Conservation (phyloP, 2,888 invertebrate species). For the Azorinus chamasolen region DNA sequence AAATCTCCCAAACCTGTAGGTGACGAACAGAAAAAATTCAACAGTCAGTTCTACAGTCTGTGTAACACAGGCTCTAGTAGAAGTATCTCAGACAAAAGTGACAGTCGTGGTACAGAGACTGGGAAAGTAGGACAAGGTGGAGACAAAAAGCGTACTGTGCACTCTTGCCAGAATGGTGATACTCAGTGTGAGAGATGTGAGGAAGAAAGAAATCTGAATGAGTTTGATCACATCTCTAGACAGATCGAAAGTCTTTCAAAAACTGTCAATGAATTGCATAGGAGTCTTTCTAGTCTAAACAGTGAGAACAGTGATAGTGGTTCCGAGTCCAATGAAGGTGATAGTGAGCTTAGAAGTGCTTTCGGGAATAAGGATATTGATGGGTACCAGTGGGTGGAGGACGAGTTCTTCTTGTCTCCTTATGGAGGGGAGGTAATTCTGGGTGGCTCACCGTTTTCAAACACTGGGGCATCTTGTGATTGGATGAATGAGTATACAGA, state of each 20-base stretch:
- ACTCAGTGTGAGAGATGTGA: slow-evolving; percentile 55
- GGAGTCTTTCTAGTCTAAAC: slow-evolving; percentile 79
- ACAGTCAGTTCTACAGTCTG: slow-evolving; percentile 82
- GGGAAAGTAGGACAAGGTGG: neutral
- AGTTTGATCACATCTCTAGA: slow-evolving; percentile 80
- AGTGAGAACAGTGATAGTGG: slow-evolving; percentile 73
- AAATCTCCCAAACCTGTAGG: slow-evolving; percentile 31
- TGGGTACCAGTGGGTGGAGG: slow-evolving; percentile 82
- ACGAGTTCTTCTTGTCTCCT: slow-evolving; percentile 80
- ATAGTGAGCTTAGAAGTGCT: slow-evolving; percentile 55
- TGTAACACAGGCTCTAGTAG: slow-evolving; percentile 78
- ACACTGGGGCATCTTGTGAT: slow-evolving; percentile 72
- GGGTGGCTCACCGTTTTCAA: slow-evolving; percentile 72
- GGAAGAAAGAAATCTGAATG: slow-evolving; percentile 56
- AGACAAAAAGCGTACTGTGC: slow-evolving; percentile 18
- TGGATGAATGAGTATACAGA: slow-evolving; percentile 77
- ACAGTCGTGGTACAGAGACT: slow-evolving; percentile 38
- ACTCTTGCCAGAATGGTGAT: slow-evolving; percentile 59
- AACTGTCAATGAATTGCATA: slow-evolving; percentile 80
- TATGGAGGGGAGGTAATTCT: slow-evolving; percentile 79
- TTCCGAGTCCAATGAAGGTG: slow-evolving; percentile 68
- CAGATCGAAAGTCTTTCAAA: slow-evolving; percentile 80
- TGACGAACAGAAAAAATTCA: slow-evolving; percentile 77
- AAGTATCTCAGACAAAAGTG: slow-evolving; percentile 72
- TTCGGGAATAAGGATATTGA: slow-evolving; percentile 72